A percentile compares a stretch with the other conserved stretches of the same genome.
These are phyloP conservation scores for Polymixis lichenea DNA, from an alignment of 2,888 invertebrate species.

Conservation along the genomic window DNA sequence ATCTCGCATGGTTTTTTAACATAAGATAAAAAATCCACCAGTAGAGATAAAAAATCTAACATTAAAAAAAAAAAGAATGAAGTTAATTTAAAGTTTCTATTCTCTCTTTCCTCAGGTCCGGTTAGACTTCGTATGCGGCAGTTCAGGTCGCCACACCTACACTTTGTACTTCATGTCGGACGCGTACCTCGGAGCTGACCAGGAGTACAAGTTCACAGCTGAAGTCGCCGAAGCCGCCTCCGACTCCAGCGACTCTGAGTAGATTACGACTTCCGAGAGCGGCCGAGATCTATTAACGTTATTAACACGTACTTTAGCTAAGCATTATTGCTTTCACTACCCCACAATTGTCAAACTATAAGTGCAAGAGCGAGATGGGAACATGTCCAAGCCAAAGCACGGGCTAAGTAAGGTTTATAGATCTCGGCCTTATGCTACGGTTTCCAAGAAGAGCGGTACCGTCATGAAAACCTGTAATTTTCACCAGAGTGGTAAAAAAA, in stretches of 20 bases:
- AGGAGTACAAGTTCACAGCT: constrained; percentile 98
- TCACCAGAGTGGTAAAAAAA: too few species aligned
- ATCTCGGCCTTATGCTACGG: neutral
- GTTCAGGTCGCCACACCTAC: constrained; percentile 96
- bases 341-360: neutral
- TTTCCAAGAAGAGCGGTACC: too few species aligned
- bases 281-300: neutral
- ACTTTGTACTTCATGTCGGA: constrained; percentile 99
- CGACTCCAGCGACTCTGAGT: constrained; percentile 77
- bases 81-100: neutral
- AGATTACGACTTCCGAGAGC: constrained; percentile 21
- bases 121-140: constrained; percentile 98
- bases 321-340: neutral
- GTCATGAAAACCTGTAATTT: too few species aligned
- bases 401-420: neutral
- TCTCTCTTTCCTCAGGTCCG: constrained; percentile 80
- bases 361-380: neutral
- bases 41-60: too few species aligned
- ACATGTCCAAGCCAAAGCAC: neutral
- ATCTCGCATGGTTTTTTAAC: too few species aligned
- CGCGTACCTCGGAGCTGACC: constrained; percentile 99
- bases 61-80: too few species aligned
- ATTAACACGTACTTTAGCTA: neutral
- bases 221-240: constrained; percentile 92
- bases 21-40: too few species aligned